phyloP scores from a whole-genome alignment of 2,888 invertebrate species.

The Euzophera pinguis region DNA sequence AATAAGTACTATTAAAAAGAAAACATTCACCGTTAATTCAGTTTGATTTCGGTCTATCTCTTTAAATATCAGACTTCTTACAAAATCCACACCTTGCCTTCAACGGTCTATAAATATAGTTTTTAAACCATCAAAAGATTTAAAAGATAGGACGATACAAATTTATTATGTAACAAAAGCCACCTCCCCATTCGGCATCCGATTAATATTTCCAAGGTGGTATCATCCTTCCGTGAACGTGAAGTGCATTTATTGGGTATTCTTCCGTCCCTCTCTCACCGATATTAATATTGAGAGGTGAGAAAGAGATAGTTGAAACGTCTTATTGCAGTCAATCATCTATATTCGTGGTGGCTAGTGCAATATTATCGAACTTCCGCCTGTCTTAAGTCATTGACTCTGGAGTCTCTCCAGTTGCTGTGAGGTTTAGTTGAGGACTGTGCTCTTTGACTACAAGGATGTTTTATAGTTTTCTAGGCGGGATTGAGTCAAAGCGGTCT shows the following conservation, averaged over 20 bases:
- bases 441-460: background rate
- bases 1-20: too few relatives aligned
- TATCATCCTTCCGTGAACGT: constrained; percentile 74
- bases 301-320: constrained; percentile 40
- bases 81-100: too few relatives aligned
- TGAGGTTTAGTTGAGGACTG: background rate
- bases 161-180: constrained; percentile 2
- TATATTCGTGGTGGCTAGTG: constrained; percentile 74
- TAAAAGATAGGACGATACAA: background rate
- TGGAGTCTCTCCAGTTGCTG: constrained; percentile 22
- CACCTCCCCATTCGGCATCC: constrained; percentile 33
- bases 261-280: constrained; percentile 38
- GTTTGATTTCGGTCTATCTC: too few relatives aligned
- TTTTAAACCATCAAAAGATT: background rate
- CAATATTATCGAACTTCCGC: constrained; percentile 76
- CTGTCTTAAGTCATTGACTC: constrained; percentile 64
- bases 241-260: constrained; percentile 58
- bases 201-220: constrained; percentile 70
- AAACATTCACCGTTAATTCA: too few relatives aligned
- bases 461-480: background rate
- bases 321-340: constrained; percentile 73
- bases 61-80: too few relatives aligned
- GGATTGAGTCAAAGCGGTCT: background rate
- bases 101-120: too few relatives aligned
- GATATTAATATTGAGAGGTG: constrained; percentile 22